phyloP scores from a whole-genome alignment of 2,113 vertebrate genomes.

The Ondatra zibethicus region DNA sequence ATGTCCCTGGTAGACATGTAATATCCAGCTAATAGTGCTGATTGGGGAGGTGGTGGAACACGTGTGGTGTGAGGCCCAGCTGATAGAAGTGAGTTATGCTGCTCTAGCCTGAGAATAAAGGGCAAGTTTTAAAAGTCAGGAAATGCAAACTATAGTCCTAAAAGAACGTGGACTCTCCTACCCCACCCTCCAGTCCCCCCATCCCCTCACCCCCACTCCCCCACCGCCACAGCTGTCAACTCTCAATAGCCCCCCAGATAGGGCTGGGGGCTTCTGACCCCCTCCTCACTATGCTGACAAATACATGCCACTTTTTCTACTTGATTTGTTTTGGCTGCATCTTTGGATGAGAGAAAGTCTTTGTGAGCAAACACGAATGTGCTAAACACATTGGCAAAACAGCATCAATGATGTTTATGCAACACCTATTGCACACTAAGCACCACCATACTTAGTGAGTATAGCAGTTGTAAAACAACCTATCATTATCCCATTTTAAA shows the following conservation, averaged over 20 bases:
- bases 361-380: not conserved
- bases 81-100: not conserved
- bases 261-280: too few relatives aligned
- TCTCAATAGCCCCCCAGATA: not conserved
- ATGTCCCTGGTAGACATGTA: not conserved
- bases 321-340: not conserved
- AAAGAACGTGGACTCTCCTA: not conserved
- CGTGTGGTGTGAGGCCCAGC: not conserved
- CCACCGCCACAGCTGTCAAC: not conserved
- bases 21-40: not conserved
- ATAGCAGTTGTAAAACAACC: not conserved
- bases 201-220: too few relatives aligned
- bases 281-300: not conserved
- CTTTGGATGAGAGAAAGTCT: not conserved
- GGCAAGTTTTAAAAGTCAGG: not conserved
- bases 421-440: not conserved
- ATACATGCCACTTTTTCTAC: not conserved
- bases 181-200: too few relatives aligned
- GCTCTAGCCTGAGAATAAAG: not conserved
- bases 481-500: not conserved
- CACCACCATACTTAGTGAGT: not conserved
- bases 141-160: not conserved
- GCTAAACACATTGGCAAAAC: not conserved
- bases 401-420: not conserved
- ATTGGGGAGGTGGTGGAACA: too few relatives aligned